These are phyloP conservation scores for Australoheros facetus DNA, from an alignment of 2,797 vertebrate species.

Conservation along the genomic window DNA sequence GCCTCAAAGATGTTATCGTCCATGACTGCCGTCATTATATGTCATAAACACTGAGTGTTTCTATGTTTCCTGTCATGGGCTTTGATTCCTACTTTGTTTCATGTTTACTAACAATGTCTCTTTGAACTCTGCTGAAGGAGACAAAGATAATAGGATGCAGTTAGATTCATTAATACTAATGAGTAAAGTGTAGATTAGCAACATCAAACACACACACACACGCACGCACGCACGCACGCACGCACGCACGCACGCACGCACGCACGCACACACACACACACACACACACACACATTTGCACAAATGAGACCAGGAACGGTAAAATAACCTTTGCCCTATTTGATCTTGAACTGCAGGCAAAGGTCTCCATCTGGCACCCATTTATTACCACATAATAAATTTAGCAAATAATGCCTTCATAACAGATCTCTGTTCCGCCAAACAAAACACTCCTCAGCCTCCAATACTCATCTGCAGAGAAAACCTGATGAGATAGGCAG, in stretches of 20 bases:
- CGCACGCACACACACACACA: not conserved
- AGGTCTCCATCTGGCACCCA: conserved; percentile 52
- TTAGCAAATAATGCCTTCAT: conserved; percentile 35
- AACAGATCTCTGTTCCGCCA: conserved; percentile 8
- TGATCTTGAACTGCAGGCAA: conserved; percentile 35
- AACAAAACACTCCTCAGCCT: not conserved
- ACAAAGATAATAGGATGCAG: conserved; percentile 31
- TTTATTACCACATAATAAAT: conserved; percentile 54
- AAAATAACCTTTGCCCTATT: conserved; percentile 22
- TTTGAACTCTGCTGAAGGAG: conserved; percentile 39
- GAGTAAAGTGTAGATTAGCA: conserved; percentile 15
- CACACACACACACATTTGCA: not conserved
- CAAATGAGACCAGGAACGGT: conserved; percentile 12
- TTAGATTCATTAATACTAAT: conserved; percentile 60
- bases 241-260: not conserved
- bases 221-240: not conserved
- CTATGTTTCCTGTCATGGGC: not conserved
- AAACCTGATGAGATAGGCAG: not conserved
- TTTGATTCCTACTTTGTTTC: conserved; percentile 38
- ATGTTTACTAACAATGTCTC: conserved; percentile 33
- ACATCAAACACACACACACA: not conserved
- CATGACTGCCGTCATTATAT: not conserved
- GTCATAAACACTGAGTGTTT: not conserved
- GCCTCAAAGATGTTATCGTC: not conserved
- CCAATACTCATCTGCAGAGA: conserved; percentile 1